Percentiles rank a stretch among this genome's conserved stretches.
These are phyloP conservation scores for Cyaniris semiargus DNA, from an alignment of 2,888 invertebrate genomes.

Conservation along the genomic window DNA sequence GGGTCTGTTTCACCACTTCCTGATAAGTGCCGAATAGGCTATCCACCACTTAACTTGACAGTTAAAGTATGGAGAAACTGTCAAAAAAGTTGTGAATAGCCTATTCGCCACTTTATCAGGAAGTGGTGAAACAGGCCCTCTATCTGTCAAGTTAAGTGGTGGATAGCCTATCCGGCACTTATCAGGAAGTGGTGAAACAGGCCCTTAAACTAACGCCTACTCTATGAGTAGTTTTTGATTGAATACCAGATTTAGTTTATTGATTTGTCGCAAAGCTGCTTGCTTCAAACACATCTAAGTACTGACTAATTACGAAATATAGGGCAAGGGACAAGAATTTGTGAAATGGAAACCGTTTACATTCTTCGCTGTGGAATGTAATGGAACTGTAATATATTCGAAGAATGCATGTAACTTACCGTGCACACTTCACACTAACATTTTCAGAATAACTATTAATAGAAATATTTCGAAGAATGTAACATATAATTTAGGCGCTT, in stretches of 20 bases:
- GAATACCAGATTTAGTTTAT: background rate
- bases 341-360: slow-evolving; percentile 17
- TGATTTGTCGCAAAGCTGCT: background rate
- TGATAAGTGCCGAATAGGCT: too few relatives aligned
- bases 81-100: too few relatives aligned
- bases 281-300: background rate
- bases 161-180: too few relatives aligned
- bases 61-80: too few relatives aligned
- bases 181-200: too few relatives aligned
- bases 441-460: background rate
- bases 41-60: too few relatives aligned
- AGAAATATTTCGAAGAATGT: background rate
- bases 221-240: too few relatives aligned
- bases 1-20: too few relatives aligned
- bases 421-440: slow-evolving; percentile 13
- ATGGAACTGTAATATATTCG: background rate
- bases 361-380: background rate
- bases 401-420: slow-evolving; percentile 6
- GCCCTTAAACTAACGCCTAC: too few relatives aligned
- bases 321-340: slow-evolving; percentile 1
- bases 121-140: too few relatives aligned
- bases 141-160: too few relatives aligned
- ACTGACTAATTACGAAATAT: slow-evolving; percentile 12
- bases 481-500: background rate
- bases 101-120: too few relatives aligned